Conservation (phyloP, 2,113 vertebrate species). For the Nerophis ophidion region DNA sequence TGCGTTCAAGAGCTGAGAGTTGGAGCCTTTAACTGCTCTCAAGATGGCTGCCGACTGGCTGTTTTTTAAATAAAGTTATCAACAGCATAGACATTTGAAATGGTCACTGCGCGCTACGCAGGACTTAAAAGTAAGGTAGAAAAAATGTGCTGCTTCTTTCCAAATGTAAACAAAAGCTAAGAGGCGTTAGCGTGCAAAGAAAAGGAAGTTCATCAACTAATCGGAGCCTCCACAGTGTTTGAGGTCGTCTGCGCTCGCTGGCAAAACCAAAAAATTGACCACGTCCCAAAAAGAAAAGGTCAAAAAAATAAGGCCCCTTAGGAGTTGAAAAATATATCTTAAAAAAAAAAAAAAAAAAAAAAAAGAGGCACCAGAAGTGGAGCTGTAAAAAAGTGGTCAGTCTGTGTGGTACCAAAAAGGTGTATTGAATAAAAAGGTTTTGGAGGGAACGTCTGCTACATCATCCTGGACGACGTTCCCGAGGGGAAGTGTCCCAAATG, state of each 20-base stretch:
- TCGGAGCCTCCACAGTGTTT: slow-evolving; percentile 37
- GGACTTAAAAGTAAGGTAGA: too few species aligned
- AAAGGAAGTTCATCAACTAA: background rate
- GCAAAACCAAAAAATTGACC: slow-evolving; percentile 47
- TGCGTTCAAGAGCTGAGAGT: background rate
- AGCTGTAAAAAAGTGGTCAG: slow-evolving; percentile 59
- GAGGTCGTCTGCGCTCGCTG: slow-evolving; percentile 13
- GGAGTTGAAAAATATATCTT: slow-evolving; percentile 28
- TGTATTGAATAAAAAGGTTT: slow-evolving; percentile 36
- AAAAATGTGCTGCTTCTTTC: background rate
- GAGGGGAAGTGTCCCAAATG: slow-evolving; percentile 94
- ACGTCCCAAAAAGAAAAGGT: slow-evolving; percentile 63
- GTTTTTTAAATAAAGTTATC: too few species aligned
- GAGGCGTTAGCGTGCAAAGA: background rate
- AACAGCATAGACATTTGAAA: background rate
- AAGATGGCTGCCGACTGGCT: background rate
- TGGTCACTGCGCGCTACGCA: too few species aligned
- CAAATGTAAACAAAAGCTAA: slow-evolving; percentile 4
- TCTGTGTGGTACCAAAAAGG: slow-evolving; percentile 59
- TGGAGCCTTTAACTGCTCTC: background rate
- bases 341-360: slow-evolving; percentile 14
- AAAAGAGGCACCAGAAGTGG: slow-evolving; percentile 50
- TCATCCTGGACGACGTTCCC: slow-evolving; percentile 93
- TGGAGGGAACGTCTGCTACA: slow-evolving; percentile 64
- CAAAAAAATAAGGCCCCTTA: slow-evolving; percentile 61